phyloP scores from a whole-genome alignment of 2,113 vertebrate species.

The Oenanthe oenanthe region DNA sequence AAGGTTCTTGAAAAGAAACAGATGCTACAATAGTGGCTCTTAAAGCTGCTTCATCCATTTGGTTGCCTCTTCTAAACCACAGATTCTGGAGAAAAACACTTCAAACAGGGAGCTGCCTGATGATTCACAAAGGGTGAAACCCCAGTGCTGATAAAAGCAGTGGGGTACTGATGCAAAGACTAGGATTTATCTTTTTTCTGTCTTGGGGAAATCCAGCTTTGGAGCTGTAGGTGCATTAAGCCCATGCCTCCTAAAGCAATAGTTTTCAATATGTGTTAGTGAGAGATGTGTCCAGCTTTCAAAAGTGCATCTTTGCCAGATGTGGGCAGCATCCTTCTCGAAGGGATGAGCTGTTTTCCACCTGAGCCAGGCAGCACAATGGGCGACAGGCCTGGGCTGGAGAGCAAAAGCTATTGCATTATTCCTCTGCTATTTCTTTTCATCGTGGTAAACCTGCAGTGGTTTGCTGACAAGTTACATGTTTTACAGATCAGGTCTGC shows the following conservation, averaged over 20 bases:
- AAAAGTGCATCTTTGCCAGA: neutral
- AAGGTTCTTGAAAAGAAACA: neutral
- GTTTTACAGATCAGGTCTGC: constrained; percentile 18
- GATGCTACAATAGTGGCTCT: neutral
- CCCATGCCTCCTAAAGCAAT: neutral
- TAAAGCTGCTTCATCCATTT: neutral
- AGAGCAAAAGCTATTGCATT: neutral
- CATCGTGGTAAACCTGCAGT: neutral
- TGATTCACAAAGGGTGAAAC: neutral
- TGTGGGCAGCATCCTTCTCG: fast-evolving
- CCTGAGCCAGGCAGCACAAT: neutral
- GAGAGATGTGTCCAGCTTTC: neutral
- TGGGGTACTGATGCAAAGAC: neutral
- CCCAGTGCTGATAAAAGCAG: neutral
- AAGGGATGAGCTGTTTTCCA: neutral
- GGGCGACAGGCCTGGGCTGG: neutral
- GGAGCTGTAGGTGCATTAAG: neutral
- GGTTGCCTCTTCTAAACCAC: neutral
- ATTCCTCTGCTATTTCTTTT: neutral
- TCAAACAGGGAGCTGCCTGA: neutral
- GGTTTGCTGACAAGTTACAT: neutral
- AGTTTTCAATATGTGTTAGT: neutral
- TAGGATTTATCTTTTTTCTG: neutral
- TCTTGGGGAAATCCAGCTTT: neutral
- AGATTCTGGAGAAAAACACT: neutral